A percentile compares a stretch with the other conserved stretches of the same genome.
Conservation (phyloP, 2,888 invertebrate species). For the Cyclophora punctaria region DNA sequence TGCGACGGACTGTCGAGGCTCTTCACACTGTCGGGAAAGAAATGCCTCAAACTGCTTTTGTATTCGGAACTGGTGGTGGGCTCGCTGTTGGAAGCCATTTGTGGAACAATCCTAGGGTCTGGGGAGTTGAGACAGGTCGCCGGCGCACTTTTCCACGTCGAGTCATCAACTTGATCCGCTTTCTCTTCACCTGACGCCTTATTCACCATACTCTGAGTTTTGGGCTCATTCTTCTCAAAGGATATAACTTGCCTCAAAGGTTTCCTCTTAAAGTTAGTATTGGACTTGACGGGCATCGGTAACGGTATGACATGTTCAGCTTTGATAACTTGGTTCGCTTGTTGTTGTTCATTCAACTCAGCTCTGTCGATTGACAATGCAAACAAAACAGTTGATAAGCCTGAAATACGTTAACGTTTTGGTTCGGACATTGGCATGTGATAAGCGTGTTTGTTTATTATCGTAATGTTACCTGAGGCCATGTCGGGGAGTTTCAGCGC, state of each 20-base stretch:
- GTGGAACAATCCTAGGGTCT: conserved; percentile 46
- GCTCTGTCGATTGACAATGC: conserved; percentile 93
- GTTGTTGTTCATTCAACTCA: conserved; percentile 80
- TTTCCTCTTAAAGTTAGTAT: conserved; percentile 53
- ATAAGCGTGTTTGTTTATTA: conserved; percentile 8
- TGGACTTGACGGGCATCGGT: conserved; percentile 74
- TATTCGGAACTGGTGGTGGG: conserved; percentile 62
- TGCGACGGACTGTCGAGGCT: conserved; percentile 64
- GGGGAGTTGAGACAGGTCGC: conserved; percentile 79
- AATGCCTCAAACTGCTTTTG: conserved; percentile 55
- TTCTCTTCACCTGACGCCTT: conserved; percentile 9
- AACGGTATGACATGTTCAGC: conserved; percentile 83
- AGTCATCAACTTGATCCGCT: conserved; percentile 29
- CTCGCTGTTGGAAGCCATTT: conserved; percentile 54
- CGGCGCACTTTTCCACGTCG: conserved; percentile 74
- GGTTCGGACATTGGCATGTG: conserved; percentile 11
- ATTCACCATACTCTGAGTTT: conserved; percentile 18
- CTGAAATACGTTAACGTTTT: conserved; percentile 57
- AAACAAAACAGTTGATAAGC: conserved; percentile 91
- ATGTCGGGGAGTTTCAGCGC: conserved; percentile 87
- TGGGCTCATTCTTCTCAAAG: conserved; percentile 61
- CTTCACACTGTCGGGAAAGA: conserved; percentile 66
- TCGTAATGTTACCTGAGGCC: conserved; percentile 80
- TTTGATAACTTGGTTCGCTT: conserved; percentile 58
- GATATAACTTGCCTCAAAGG: conserved; percentile 68